phyloP scores from a whole-genome alignment of 2,888 invertebrate species.

The Masnerella sp. region DNA sequence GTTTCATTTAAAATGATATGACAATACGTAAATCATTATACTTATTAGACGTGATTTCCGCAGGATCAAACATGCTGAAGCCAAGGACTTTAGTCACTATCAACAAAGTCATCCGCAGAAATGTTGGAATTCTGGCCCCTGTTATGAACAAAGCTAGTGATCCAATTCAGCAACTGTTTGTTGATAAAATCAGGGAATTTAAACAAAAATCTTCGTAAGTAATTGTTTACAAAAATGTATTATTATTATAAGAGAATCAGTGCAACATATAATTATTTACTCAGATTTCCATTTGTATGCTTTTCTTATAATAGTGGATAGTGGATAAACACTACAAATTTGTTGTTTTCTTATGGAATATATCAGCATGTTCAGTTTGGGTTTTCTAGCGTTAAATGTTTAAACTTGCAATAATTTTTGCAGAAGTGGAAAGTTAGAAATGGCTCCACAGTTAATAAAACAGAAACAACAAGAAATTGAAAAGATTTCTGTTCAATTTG shows the following conservation, averaged over 20 bases:
- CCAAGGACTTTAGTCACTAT: slow-evolving; percentile 63
- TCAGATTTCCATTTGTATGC: too few species aligned
- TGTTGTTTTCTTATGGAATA: too few species aligned
- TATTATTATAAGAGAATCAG: background rate
- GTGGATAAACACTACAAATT: too few species aligned
- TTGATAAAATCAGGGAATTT: slow-evolving; percentile 95
- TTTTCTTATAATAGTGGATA: too few species aligned
- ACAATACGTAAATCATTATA: too few species aligned
- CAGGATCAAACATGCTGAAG: slow-evolving; percentile 68
- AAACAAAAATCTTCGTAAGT: slow-evolving; percentile 90
- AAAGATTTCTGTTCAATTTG: slow-evolving; percentile 87
- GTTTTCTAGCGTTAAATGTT: background rate
- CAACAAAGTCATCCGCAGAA: slow-evolving; percentile 78
- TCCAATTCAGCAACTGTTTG: slow-evolving; percentile 95
- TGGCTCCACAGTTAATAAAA: slow-evolving; percentile 86
- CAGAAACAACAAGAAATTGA: slow-evolving; percentile 88
- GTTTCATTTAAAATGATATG: too few species aligned
- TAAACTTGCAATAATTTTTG: background rate
- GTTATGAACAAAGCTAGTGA: slow-evolving; percentile 86
- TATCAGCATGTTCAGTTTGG: too few species aligned
- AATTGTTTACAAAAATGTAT: slow-evolving; percentile 21
- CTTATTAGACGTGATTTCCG: too few species aligned
- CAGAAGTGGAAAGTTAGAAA: slow-evolving; percentile 90
- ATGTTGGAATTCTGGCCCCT: slow-evolving; percentile 86
- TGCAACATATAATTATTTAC: background rate